Percentiles rank a stretch among this genome's conserved stretches.
Evolutionary conservation across 2,888 invertebrate genomes (phyloP).

Genomic region (Epicampocera succincta): DNA sequence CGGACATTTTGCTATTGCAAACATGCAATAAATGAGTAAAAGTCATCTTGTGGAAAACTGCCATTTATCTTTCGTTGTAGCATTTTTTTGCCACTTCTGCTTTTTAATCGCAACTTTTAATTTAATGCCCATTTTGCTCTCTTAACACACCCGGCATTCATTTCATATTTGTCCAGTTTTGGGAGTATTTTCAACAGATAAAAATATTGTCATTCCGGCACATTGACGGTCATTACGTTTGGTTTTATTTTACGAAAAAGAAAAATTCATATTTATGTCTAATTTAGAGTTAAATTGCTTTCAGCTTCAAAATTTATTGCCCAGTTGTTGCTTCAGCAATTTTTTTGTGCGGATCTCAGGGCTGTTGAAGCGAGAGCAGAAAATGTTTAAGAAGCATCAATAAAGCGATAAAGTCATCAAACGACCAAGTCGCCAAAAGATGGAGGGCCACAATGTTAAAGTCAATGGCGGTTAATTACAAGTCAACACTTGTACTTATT

Average conservation of each 20-base stretch:
- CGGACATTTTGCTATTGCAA: background rate
- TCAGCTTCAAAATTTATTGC: conserved; percentile 54
- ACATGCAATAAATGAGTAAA: no score
- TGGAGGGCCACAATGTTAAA: background rate
- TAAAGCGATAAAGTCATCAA: conserved; percentile 43
- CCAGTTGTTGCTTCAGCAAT: background rate
- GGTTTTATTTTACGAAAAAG: background rate
- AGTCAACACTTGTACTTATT: conserved; percentile 19
- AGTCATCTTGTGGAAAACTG: no score
- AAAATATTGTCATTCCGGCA: background rate
- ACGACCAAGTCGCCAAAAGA: background rate
- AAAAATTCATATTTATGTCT: conserved; percentile 50
- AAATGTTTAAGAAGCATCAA: conserved; percentile 41
- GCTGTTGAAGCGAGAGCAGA: background rate
- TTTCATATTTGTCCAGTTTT: conserved; percentile 10
- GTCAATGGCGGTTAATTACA: conserved; percentile 59
- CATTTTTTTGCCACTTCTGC: conserved; percentile 21
- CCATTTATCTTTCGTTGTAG: no score
- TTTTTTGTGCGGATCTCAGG: background rate
- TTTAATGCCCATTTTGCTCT: no score
- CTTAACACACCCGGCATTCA: background rate
- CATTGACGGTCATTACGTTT: background rate
- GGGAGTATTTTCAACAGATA: background rate
- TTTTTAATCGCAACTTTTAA: background rate
- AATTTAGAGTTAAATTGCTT: conserved; percentile 60